phyloP scores from a whole-genome alignment of 1,140 invertebrate genomes.

The Drosophila obscura region DNA sequence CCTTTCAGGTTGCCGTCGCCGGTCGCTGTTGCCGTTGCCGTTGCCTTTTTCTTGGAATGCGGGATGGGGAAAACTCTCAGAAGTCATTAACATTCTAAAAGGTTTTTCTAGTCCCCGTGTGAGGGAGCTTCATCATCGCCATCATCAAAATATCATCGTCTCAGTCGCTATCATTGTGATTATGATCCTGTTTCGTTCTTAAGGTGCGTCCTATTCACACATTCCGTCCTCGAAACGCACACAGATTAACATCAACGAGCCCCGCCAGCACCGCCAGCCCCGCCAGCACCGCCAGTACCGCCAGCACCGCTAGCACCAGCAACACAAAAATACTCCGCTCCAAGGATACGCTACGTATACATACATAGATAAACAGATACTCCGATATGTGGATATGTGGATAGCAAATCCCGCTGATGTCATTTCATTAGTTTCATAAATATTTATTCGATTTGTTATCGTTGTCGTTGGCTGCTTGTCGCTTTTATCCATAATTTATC shows the following conservation, averaged over 20 bases:
- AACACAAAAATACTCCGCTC: neutral
- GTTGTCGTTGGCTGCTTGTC: slow-evolving; percentile 44
- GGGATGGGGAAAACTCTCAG: slow-evolving; percentile 35
- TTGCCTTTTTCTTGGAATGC: neutral
- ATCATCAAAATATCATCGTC: slow-evolving; percentile 38
- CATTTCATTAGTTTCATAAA: slow-evolving; percentile 82
- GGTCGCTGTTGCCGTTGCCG: neutral
- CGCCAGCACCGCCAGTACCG: neutral
- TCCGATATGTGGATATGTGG: neutral
- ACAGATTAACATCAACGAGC: slow-evolving; percentile 17
- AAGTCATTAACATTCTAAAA: slow-evolving; percentile 81
- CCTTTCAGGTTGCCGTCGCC: neutral
- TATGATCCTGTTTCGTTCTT: slow-evolving; percentile 19
- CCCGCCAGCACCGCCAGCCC: neutral
- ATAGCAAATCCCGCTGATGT: slow-evolving; percentile 57
- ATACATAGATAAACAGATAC: slow-evolving; percentile 8
- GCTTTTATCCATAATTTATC: slow-evolving; percentile 78
- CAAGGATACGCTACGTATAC: neutral
- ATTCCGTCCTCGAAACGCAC: neutral
- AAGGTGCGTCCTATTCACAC: slow-evolving; percentile 40
- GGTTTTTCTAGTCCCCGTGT: slow-evolving; percentile 68
- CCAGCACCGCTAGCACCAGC: too few relatives aligned
- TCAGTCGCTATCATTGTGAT: slow-evolving; percentile 20
- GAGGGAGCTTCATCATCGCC: slow-evolving; percentile 19
- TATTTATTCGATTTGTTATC: slow-evolving; percentile 77